phyloP scores from a whole-genome alignment of 2,888 invertebrate genomes.

The Erebia ligea region DNA sequence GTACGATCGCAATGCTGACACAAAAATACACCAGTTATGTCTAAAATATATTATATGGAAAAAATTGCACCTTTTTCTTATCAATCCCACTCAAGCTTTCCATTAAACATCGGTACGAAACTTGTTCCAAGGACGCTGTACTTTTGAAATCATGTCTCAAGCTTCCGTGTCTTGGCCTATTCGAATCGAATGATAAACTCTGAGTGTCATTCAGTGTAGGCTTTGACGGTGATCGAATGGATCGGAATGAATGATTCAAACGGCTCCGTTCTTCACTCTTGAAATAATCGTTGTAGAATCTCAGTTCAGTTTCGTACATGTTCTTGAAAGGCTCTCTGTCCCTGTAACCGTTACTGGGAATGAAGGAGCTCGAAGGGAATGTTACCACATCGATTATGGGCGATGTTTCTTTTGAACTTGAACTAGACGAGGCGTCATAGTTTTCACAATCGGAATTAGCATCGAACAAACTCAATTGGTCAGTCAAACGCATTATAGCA shows the following conservation, averaged over 20 bases:
- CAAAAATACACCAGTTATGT: neutral
- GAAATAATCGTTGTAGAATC: slow-evolving; percentile 73
- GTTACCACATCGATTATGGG: slow-evolving; percentile 75
- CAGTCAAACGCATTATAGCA: slow-evolving; percentile 90
- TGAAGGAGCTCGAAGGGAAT: slow-evolving; percentile 66
- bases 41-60: neutral
- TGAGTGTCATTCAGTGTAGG: slow-evolving; percentile 54
- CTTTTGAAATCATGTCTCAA: slow-evolving; percentile 60
- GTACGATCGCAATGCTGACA: neutral
- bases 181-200: slow-evolving; percentile 60
- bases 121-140: slow-evolving; percentile 65
- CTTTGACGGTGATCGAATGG: slow-evolving; percentile 56
- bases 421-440: slow-evolving; percentile 82
- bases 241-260: slow-evolving; percentile 64
- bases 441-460: slow-evolving; percentile 88
- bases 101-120: slow-evolving; percentile 61
- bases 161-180: slow-evolving; percentile 56
- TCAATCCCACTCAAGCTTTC: slow-evolving; percentile 57
- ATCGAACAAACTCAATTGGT: slow-evolving; percentile 88
- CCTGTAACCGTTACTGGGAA: slow-evolving; percentile 48
- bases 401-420: slow-evolving; percentile 85
- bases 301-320: slow-evolving; percentile 56
- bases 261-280: slow-evolving; percentile 60
- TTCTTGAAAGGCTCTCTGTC: slow-evolving; percentile 45
- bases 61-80: slow-evolving; percentile 56